phyloP scores from a whole-genome alignment of 2,113 vertebrate genomes.

The Myanophis thanlyinensis region DNA sequence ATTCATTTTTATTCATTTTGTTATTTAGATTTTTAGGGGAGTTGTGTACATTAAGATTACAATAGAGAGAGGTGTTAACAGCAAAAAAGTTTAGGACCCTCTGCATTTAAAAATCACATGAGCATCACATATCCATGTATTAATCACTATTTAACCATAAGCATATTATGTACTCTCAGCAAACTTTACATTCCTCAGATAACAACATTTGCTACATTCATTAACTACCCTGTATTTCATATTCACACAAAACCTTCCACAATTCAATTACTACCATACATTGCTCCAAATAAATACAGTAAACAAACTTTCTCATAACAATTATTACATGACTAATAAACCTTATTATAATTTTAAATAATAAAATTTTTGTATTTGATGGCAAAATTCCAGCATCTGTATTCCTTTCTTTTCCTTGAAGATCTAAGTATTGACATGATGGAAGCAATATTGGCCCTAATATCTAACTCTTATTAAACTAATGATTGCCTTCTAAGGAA shows the following conservation, averaged over 20 bases:
- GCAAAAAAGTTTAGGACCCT: neutral
- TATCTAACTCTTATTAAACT: constrained; percentile 10
- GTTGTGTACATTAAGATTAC: neutral
- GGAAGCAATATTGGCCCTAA: neutral
- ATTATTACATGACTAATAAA: neutral
- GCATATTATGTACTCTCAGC: neutral
- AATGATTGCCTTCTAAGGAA: constrained; percentile 6
- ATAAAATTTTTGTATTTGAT: neutral
- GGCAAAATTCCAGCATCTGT: neutral
- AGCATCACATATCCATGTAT: neutral
- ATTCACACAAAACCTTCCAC: neutral
- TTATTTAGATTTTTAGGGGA: neutral
- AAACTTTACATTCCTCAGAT: neutral
- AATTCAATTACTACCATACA: neutral
- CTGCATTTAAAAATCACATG: neutral
- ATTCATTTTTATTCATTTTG: neutral
- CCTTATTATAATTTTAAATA: neutral
- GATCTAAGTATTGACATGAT: neutral
- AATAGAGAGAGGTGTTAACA: neutral
- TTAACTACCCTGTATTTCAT: neutral
- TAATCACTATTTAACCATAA: neutral
- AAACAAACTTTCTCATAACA: neutral
- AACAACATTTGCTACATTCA: neutral
- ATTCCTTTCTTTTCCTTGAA: neutral
- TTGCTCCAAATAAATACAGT: neutral